Conservation (phyloP, 1,140 invertebrate species). For the Nasonia longicornis region DNA sequence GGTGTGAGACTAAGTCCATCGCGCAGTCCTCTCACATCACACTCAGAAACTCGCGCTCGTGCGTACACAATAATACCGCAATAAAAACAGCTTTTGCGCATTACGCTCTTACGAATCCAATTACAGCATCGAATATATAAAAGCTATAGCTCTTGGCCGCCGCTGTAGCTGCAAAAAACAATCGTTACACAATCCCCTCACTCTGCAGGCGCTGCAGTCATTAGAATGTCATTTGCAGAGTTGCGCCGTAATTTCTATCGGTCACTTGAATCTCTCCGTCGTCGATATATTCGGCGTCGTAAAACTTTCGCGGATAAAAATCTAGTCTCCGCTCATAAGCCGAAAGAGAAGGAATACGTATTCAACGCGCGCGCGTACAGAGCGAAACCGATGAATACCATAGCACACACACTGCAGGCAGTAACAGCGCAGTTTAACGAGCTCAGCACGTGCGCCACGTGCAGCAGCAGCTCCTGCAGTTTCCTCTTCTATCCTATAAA, state of each 20-base stretch:
- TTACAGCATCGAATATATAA: slow-evolving; percentile 16
- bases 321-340: background rate
- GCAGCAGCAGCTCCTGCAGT: background rate
- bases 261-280: slow-evolving; percentile 8
- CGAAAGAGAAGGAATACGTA: background rate
- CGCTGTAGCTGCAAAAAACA: background rate
- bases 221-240: slow-evolving; percentile 19
- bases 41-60: background rate
- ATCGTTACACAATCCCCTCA: slow-evolving; percentile 5
- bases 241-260: slow-evolving; percentile 14
- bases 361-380: background rate
- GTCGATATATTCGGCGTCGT: background rate
- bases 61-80: background rate
- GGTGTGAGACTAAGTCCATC: too few relatives aligned
- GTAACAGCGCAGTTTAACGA: background rate
- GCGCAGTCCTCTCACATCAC: background rate
- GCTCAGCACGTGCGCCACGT: slow-evolving; percentile 38
- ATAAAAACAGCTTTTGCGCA: slow-evolving; percentile 7
- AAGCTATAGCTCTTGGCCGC: background rate
- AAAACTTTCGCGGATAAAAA: background rate
- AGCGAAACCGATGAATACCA: background rate
- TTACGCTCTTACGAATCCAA: slow-evolving; percentile 19
- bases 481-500: too few relatives aligned
- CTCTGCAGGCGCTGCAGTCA: background rate
- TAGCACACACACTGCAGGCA: too few relatives aligned